phyloP scores from a whole-genome alignment of 2,113 vertebrate species.

The Semnornis frantzii region DNA sequence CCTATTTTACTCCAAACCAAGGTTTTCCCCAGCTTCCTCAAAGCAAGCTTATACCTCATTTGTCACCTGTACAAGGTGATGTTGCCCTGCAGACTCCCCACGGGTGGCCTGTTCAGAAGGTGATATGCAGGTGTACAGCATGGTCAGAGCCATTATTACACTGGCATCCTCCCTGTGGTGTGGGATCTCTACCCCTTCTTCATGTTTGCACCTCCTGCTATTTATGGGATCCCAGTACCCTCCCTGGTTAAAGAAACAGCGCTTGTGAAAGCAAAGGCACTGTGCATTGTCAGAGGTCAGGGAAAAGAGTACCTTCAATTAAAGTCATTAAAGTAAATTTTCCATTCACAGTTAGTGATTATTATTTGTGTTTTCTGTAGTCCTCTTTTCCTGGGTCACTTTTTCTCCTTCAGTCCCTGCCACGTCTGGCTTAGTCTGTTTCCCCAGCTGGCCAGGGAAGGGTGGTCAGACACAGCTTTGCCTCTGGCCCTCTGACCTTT shows the following conservation, averaged over 20 bases:
- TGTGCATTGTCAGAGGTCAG: background rate
- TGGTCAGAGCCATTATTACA: background rate
- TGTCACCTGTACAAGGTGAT: background rate
- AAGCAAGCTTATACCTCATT: background rate
- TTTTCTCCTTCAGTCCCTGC: background rate
- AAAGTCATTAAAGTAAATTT: background rate
- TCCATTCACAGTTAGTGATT: background rate
- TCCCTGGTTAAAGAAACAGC: background rate
- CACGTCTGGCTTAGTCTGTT: background rate
- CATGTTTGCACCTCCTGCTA: background rate
- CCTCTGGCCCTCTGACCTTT: background rate
- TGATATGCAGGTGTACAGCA: fast-evolving
- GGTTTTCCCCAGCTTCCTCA: background rate
- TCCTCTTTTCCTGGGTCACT: background rate
- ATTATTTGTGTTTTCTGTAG: background rate
- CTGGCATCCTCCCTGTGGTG: background rate
- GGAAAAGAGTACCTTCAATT: background rate
- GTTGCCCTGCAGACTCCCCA: background rate
- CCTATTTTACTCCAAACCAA: background rate
- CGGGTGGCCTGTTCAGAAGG: background rate
- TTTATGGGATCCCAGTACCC: background rate
- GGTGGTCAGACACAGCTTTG: background rate
- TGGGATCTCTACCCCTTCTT: background rate
- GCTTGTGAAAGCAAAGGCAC: background rate
- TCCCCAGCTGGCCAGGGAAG: background rate